Base-by-base conservation (phyloP, 2,797 vertebrate genomes). In the Aulostomus chinensis region DNA sequence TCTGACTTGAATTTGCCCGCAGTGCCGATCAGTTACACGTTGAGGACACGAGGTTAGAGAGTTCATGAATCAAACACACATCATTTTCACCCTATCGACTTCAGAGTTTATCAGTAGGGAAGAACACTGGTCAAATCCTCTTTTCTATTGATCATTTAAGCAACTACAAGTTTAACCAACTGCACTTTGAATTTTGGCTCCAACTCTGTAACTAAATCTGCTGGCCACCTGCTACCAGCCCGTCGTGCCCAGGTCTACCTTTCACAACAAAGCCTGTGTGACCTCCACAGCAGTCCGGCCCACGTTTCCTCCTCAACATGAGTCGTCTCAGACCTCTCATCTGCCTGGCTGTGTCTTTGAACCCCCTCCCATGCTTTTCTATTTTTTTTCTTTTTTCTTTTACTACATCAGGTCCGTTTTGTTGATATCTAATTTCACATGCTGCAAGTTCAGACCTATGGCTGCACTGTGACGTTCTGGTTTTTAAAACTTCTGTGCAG, bases 171-270 rank as follows among this genome's bases (percentile, higher is more conserved):
- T 54, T 61, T 15, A 10, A 9, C 42, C 40, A 66, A 57, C 30
- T 65, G 33, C 36, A 24, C 68, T 78, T 55, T 72, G 25, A 73
- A 66, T 59, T 17, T 56, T 7, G 22, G 9, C 52, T 17, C 7
- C 48, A 73, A 56, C n/a, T n/a, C n/a, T n/a, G 84, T 80, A 84
- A 85, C 71, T 21, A 22, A 64, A 86, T 86, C 78, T 56, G 42
- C 28, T 16, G 2, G 13, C 58, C 84, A 88, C 80, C 80, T 88
- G 86, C 79, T 54, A 25, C 75, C 6, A 42, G 49, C 59, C 57
- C 54, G 46, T 60, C 52, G 40, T 59, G 35, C 38, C 21, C 49
- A 47, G 14, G 57, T 77, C 51, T 32, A 25, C 32, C 38, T 54
- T 61, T 17, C 22, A 47, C 49, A 55, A 74, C 69, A 78, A 84